Conservation (phyloP, 2,888 invertebrate species). For the Nesidiocoris tenuis region DNA sequence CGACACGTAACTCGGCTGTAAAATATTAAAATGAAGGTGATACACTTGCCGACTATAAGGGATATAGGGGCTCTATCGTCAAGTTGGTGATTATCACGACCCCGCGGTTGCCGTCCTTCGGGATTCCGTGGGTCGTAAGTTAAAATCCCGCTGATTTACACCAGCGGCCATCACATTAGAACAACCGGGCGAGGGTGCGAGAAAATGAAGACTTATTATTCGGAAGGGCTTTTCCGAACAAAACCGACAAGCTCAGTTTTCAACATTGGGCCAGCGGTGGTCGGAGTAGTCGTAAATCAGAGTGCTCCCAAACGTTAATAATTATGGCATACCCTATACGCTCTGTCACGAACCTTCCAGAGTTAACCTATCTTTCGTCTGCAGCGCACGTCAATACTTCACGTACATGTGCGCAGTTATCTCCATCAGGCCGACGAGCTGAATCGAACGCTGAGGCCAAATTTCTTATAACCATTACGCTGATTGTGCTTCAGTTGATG, state of each 20-base stretch:
- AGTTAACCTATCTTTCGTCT: too few relatives aligned
- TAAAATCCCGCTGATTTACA: conserved; percentile 31
- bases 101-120: conserved; percentile 9
- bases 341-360: neutral
- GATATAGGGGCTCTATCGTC: neutral
- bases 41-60: conserved; percentile 3
- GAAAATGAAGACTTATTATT: conserved; percentile 36
- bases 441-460: too few relatives aligned
- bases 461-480: too few relatives aligned
- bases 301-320: neutral
- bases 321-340: neutral
- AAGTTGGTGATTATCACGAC: conserved; percentile 23
- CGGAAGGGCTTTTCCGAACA: conserved; percentile 9
- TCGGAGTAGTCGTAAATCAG: neutral
- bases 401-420: too few relatives aligned
- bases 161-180: conserved; percentile 19
- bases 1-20: conserved; percentile 31
- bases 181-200: neutral
- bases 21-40: conserved; percentile 40
- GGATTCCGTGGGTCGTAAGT: conserved; percentile 18
- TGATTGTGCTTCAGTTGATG: too few relatives aligned
- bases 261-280: neutral
- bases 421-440: too few relatives aligned
- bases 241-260: neutral
- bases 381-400: too few relatives aligned